Evolutionary conservation across 2,113 vertebrate genomes (phyloP).

Genomic region (Eptatretus burgeri): DNA sequence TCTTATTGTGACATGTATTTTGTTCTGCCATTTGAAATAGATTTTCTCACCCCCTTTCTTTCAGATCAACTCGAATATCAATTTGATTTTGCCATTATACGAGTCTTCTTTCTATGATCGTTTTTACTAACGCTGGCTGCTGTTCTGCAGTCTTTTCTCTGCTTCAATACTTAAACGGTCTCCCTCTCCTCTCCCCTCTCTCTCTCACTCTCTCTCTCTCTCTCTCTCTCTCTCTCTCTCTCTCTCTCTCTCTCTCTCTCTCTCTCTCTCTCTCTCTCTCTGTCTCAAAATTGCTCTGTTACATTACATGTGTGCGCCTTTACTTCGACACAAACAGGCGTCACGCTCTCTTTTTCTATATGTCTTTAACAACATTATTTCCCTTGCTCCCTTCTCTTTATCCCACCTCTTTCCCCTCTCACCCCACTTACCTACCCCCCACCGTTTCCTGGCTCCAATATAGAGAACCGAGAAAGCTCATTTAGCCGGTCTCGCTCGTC

Average conservation of each 20-base stretch:
- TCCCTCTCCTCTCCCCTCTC: conserved; percentile 1
- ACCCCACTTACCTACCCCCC: not conserved
- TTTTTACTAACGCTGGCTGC: too few species aligned
- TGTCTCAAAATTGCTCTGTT: not conserved
- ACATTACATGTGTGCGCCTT: too few species aligned
- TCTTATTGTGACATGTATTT: too few species aligned
- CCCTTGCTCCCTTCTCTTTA: too few species aligned
- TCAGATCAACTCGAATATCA: too few species aligned
- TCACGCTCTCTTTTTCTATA: not conserved
- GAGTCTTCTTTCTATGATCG: too few species aligned
- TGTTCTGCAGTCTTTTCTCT: too few species aligned
- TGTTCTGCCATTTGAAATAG: too few species aligned
- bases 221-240: not conserved
- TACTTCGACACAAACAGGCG: not conserved
- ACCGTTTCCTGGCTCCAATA: conserved; percentile 19
- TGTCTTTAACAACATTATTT: not conserved
- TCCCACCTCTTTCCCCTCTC: not conserved
- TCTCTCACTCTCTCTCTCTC: conserved; percentile 4
- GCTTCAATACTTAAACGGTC: too few species aligned
- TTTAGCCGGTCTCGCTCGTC: conserved; percentile 93
- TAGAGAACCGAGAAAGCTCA: conserved; percentile 88
- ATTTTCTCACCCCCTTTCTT: too few species aligned
- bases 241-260: not conserved
- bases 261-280: not conserved
- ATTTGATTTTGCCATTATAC: too few species aligned